Evolutionary conservation across 2,113 vertebrate species (phyloP), one percentile per base, ranked within the genome.

Genomic region (Sylvia atricapilla): DNA sequence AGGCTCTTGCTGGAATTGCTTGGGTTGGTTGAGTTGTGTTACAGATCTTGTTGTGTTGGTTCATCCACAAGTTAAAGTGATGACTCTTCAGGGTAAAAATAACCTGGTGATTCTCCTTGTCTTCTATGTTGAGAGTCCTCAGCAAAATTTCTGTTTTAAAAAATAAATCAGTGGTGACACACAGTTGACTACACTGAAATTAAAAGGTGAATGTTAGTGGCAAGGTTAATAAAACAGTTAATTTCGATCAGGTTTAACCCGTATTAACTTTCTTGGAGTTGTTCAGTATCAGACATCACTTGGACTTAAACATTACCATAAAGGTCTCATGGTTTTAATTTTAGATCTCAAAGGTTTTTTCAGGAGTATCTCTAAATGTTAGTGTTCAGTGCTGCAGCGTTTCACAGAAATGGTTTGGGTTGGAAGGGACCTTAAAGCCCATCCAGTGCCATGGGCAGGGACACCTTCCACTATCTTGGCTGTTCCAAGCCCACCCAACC

Each of bases 141-240:
- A n/a, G 4, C 43, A 23, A 3, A 80, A 31, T 37, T 74, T 83
- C n/a, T 70, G 5, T 67, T 68, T 5, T 7, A 33, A 27, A 67
- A n/a, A n/a, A 19, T 12, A 31, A 30, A 15, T 25, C 13, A 13
- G 5, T 15, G 11, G 13, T 60, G 67, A 25, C 41, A 35, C 1
- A 3, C 4, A 39, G n/a, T 0, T 0, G 1, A 35, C 23, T 23
- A 6, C 1, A 1, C 14, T 50, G 80, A 75, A 76, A 33, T 89
- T 15, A 15, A 13, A 86, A 81, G 37, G 62, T 60, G 16, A 21
- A 9, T 0, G 1, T 39, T 53, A 62, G 19, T 37, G 20, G 19
- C 22, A 52, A 1, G 2, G 1, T 77, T 33, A 64, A 28, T 33
- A 13, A 56, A 21, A 17, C 41, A 56, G n/a, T 73, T 93, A 20